A percentile compares a stretch with the other conserved stretches of the same genome.
These are phyloP conservation scores for Dynastes hyllus DNA, from an alignment of 2,888 invertebrate genomes.

Conservation along the genomic window DNA sequence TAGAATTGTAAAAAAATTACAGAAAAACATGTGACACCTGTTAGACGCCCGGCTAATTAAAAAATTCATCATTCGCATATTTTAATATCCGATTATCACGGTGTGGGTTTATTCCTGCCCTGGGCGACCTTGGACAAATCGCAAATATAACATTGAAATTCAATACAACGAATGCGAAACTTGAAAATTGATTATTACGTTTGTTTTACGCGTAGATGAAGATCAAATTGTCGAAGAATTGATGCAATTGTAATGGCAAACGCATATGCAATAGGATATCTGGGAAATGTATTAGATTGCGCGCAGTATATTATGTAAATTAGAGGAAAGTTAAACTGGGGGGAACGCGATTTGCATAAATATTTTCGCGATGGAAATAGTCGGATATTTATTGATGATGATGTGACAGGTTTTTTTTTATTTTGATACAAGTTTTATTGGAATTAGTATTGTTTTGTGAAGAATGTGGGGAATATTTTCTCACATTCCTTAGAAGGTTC, in stretches of 20 bases:
- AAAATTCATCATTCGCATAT: neutral
- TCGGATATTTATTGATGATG: too few species aligned
- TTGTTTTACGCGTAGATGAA: too few species aligned
- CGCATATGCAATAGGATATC: too few species aligned
- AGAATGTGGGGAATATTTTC: too few species aligned
- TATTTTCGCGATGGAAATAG: neutral
- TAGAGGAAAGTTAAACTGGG: constrained; percentile 1
- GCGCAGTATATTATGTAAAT: neutral
- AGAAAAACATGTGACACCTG: neutral
- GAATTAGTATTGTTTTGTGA: too few species aligned
- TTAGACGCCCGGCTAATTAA: neutral
- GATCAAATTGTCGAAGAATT: too few species aligned
- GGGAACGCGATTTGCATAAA: constrained; percentile 6
- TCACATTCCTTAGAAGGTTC: too few species aligned
- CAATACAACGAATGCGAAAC: neutral
- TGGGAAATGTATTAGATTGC: neutral
- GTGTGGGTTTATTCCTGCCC: neutral
- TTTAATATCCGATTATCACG: neutral
- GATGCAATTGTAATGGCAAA: too few species aligned
- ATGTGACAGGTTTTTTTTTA: too few species aligned
- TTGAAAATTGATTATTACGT: too few species aligned
- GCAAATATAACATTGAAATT: neutral
- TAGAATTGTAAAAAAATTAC: neutral
- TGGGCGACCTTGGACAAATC: neutral
- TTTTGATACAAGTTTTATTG: too few species aligned